Evolutionary conservation across 2,888 invertebrate genomes (phyloP).

Genomic region (Idaea biselata): DNA sequence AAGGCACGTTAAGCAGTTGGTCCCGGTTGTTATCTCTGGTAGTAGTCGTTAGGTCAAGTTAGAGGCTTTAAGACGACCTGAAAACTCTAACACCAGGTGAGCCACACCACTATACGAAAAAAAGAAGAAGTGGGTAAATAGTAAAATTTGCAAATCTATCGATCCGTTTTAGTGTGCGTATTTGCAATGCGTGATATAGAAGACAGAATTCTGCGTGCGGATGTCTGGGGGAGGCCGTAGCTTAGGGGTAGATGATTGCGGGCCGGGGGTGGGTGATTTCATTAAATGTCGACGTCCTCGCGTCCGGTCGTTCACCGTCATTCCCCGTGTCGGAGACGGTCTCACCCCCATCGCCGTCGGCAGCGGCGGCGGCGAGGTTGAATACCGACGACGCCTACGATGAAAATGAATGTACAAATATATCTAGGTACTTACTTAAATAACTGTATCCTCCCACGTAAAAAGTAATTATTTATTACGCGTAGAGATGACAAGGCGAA

Average conservation of each 20-base stretch:
- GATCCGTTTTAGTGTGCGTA: background rate
- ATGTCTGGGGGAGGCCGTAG: slow-evolving; percentile 5
- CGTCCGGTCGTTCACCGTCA: slow-evolving; percentile 32
- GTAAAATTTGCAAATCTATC: too few relatives aligned
- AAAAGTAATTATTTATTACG: too few relatives aligned
- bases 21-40: too few relatives aligned
- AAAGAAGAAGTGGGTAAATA: too few relatives aligned
- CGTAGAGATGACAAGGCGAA: too few relatives aligned
- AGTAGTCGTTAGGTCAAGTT: too few relatives aligned
- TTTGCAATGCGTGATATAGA: background rate
- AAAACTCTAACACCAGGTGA: too few relatives aligned
- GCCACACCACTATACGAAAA: too few relatives aligned
- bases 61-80: too few relatives aligned
- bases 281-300: slow-evolving; percentile 32
- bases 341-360: background rate
- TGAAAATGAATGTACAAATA: slow-evolving; percentile 12
- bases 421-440: too few relatives aligned
- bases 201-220: background rate
- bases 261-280: slow-evolving; percentile 26
- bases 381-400: slow-evolving; percentile 7
- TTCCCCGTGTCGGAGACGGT: slow-evolving; percentile 21
- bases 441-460: too few relatives aligned
- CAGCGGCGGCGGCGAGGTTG: background rate
- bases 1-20: too few relatives aligned
- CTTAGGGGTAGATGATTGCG: slow-evolving; percentile 16